Conservation (phyloP, 2,888 invertebrate genomes). For the Lycaena phlaeas region DNA sequence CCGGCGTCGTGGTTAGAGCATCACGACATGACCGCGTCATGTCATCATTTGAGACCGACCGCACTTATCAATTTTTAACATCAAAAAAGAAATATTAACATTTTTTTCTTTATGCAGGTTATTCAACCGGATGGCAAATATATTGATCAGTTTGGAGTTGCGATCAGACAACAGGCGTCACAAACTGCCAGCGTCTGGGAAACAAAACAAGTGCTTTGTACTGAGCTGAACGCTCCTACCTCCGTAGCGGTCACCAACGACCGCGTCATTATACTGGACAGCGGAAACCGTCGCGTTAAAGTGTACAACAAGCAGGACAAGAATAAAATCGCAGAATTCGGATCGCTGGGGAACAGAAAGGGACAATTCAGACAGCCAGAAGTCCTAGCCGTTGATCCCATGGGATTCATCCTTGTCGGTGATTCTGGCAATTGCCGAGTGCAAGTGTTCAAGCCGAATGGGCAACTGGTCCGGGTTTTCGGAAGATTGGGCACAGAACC, state of each 20-base stretch:
- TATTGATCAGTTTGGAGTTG: slow-evolving; percentile 74
- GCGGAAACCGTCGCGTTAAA: slow-evolving; percentile 80
- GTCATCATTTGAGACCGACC: no score
- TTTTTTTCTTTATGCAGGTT: slow-evolving; percentile 13
- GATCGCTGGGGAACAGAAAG: slow-evolving; percentile 75
- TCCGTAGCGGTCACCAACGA: slow-evolving; percentile 76
- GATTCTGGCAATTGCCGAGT: slow-evolving; percentile 85
- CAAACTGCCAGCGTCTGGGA: slow-evolving; percentile 45
- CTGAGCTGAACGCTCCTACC: slow-evolving; percentile 80
- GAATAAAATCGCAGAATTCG: slow-evolving; percentile 74
- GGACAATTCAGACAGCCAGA: slow-evolving; percentile 84
- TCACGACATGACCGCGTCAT: no score
- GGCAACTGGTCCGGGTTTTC: slow-evolving; percentile 77
- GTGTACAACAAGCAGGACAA: slow-evolving; percentile 68
- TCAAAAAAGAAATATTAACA: background rate
- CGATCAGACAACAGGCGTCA: slow-evolving; percentile 37
- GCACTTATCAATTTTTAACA: no score
- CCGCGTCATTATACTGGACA: slow-evolving; percentile 75
- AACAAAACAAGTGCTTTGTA: slow-evolving; percentile 43
- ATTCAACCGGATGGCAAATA: slow-evolving; percentile 74
- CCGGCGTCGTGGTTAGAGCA: no score
- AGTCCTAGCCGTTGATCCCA: slow-evolving; percentile 79
- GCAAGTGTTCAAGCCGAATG: slow-evolving; percentile 82
- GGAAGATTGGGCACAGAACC: slow-evolving; percentile 65
- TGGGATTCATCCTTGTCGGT: slow-evolving; percentile 83